These are phyloP conservation scores for Charina bottae DNA, from an alignment of 2,113 vertebrate species.

Conservation along the genomic window DNA sequence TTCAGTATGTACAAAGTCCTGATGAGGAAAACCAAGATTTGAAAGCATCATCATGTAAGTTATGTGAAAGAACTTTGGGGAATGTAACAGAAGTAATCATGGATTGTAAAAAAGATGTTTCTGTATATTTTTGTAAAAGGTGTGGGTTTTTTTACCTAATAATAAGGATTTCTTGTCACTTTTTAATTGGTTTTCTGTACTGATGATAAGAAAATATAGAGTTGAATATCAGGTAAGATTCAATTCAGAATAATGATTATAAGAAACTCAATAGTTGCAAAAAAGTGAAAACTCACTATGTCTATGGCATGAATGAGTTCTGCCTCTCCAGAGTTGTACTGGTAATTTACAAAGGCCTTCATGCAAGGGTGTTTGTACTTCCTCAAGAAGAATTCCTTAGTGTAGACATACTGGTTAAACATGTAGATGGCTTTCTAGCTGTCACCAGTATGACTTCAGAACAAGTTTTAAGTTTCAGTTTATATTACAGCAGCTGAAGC, in stretches of 20 bases:
- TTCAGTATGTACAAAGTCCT: constrained; percentile 84
- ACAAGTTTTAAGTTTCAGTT: background rate
- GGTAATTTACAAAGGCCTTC: background rate
- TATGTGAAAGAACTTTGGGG: constrained; percentile 37
- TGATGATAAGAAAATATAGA: background rate
- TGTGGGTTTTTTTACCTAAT: background rate
- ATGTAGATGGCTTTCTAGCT: background rate
- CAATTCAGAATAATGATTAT: background rate
- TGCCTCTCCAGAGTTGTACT: background rate
- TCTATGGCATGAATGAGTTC: background rate
- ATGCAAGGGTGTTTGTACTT: background rate
- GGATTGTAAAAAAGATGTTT: background rate
- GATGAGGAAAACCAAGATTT: constrained; percentile 76
- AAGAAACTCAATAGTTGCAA: background rate
- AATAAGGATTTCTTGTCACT: background rate
- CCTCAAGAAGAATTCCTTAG: background rate
- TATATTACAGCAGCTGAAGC: background rate
- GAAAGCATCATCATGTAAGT: constrained; percentile 82
- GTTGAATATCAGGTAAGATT: background rate
- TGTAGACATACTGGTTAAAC: background rate
- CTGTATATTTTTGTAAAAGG: background rate
- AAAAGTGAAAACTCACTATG: background rate
- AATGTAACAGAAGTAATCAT: constrained; percentile 19
- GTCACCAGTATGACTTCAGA: background rate
- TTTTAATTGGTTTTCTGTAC: background rate